These are phyloP conservation scores for Montipora efflorescens DNA, from an alignment of 64 coral and sea anemone genomes.

Conservation along the genomic window DNA sequence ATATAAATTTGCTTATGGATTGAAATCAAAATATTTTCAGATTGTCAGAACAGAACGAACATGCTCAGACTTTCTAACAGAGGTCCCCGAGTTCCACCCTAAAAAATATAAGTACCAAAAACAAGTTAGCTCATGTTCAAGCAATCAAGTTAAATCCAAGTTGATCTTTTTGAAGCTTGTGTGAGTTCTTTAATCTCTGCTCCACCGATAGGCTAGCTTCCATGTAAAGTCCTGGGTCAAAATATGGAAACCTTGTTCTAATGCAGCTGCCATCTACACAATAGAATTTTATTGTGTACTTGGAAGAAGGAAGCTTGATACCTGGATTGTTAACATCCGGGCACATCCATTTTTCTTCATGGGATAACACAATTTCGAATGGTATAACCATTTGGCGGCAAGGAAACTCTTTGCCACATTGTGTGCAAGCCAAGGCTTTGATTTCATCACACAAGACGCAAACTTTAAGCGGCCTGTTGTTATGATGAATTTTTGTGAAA, in stretches of 20 bases:
- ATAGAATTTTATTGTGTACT: constrained; percentile 1
- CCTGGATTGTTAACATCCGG: not conserved
- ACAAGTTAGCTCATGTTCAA: not conserved
- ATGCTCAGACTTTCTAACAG: too few relatives aligned
- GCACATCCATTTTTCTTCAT: not conserved
- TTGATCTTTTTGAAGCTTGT: not conserved
- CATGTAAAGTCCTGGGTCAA: not conserved
- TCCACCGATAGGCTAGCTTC: not conserved
- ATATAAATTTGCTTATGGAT: too few relatives aligned
- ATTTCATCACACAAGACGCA: constrained; percentile 22
- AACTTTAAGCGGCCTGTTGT: constrained; percentile 3
- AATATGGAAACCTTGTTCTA: constrained; percentile 45
- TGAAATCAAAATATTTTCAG: too few relatives aligned
- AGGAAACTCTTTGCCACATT: constrained; percentile 34
- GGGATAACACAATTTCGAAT: constrained; percentile 42
- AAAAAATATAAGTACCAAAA: too few relatives aligned
- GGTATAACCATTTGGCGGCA: constrained; percentile 19
- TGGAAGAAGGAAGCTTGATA: not conserved
- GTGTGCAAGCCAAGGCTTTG: constrained; percentile 27
- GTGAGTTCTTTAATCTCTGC: not conserved
- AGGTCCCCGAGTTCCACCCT: too few relatives aligned
- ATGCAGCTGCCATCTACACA: constrained; percentile 7
- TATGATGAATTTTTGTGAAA: not conserved
- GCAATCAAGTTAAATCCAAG: not conserved
- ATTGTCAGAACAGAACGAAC: not conserved